A percentile compares a stretch with the other conserved stretches of the same genome.
These are phyloP conservation scores for Goniozus legneri DNA, from an alignment of 1,140 invertebrate genomes.

Conservation along the genomic window DNA sequence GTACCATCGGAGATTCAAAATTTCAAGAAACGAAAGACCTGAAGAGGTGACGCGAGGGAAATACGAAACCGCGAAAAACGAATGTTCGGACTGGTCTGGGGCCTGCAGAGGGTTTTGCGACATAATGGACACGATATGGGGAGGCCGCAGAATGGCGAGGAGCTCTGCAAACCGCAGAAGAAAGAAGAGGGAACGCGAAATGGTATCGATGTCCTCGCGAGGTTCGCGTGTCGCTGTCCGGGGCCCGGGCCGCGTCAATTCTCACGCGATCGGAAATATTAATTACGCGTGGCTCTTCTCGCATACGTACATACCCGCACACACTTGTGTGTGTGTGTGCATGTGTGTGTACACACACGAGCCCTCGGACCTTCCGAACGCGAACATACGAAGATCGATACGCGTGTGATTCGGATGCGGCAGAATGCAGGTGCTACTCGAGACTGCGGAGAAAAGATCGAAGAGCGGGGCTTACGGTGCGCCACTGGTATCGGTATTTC, in stretches of 20 bases:
- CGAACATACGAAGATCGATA: too few relatives aligned
- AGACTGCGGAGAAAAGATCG: too few relatives aligned
- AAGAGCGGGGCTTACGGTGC: too few relatives aligned
- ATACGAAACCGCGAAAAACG: conserved; percentile 11
- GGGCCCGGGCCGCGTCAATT: not conserved
- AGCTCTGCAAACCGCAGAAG: conserved; percentile 39
- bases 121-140: conserved; percentile 12
- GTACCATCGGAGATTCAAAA: too few relatives aligned
- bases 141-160: too few relatives aligned
- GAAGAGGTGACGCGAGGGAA: conserved; percentile 13
- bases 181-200: conserved; percentile 27
- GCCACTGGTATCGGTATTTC: conserved; percentile 50
- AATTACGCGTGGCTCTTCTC: not conserved
- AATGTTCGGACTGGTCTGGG: conserved; percentile 13
- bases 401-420: too few relatives aligned
- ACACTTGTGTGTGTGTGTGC: too few relatives aligned
- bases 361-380: too few relatives aligned
- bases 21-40: too few relatives aligned
- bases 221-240: conserved; percentile 37
- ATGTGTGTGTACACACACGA: too few relatives aligned
- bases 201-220: conserved; percentile 28
- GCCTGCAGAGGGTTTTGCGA: conserved; percentile 10
- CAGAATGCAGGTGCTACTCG: too few relatives aligned
- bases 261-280: not conserved
- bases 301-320: not conserved